A percentile compares a stretch with the other conserved stretches of the same genome.
Conservation (phyloP, 2,888 invertebrate species). For the Hemicrepidius hirtus region DNA sequence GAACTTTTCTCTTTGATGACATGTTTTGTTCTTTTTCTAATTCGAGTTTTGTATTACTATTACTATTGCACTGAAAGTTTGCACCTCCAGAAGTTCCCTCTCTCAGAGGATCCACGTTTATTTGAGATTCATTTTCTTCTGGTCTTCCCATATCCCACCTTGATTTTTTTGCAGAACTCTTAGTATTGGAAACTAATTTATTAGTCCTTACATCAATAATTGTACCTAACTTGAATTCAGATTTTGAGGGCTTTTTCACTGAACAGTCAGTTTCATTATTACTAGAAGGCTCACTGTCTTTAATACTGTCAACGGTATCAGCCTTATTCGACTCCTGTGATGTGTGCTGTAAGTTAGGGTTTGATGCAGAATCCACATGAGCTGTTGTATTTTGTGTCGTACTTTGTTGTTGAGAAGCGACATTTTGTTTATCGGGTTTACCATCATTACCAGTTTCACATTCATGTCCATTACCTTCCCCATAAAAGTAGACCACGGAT, state of each 20-base stretch:
- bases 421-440: slow-evolving; percentile 1
- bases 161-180: slow-evolving; percentile 66
- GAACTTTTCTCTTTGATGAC: slow-evolving; percentile 13
- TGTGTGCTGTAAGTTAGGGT: slow-evolving; percentile 20
- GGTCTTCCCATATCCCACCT: slow-evolving; percentile 73
- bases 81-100: not conserved
- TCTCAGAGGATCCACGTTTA: slow-evolving; percentile 57
- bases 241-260: slow-evolving; percentile 53
- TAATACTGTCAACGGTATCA: slow-evolving; percentile 53
- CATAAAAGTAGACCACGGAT: slow-evolving; percentile 80
- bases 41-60: not conserved
- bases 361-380: slow-evolving; percentile 9
- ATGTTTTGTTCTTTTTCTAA: not conserved
- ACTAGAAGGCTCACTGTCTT: slow-evolving; percentile 55
- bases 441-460: slow-evolving; percentile 83
- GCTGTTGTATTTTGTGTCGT: slow-evolving; percentile 1
- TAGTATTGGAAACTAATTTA: slow-evolving; percentile 54
- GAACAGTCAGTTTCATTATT: slow-evolving; percentile 41
- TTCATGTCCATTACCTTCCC: slow-evolving; percentile 83
- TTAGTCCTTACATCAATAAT: slow-evolving; percentile 65
- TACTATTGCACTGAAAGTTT: not conserved
- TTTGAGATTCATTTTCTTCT: slow-evolving; percentile 60
- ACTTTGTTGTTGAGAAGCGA: slow-evolving; percentile 1
- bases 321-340: slow-evolving; percentile 33
- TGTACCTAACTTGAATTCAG: slow-evolving; percentile 62